Conservation (phyloP, 2,888 invertebrate genomes). For the Aphrophora alni region DNA sequence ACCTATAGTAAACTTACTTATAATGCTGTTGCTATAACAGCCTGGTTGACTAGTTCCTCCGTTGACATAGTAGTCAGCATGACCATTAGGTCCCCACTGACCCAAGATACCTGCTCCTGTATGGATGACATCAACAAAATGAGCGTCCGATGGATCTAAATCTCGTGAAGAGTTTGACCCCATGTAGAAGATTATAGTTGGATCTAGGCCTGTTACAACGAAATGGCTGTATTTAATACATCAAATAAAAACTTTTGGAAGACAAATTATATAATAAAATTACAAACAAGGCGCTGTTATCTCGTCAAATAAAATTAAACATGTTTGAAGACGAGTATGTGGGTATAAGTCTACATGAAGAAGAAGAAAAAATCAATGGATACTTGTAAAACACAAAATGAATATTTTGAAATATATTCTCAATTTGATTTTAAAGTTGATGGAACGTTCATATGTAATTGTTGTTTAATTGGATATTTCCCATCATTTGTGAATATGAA, state of each 20-base stretch:
- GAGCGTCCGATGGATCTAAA: slow-evolving; percentile 79
- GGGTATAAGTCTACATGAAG: too few relatives aligned
- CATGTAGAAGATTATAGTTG: slow-evolving; percentile 86
- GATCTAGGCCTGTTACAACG: slow-evolving; percentile 72
- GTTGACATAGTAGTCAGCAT: slow-evolving; percentile 89
- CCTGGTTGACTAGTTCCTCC: slow-evolving; percentile 89
- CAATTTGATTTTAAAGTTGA: too few relatives aligned
- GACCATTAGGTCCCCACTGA: slow-evolving; percentile 88
- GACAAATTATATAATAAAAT: not conserved
- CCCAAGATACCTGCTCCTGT: slow-evolving; percentile 88
- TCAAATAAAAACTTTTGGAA: not conserved
- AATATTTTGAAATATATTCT: too few relatives aligned
- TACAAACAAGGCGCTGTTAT: not conserved
- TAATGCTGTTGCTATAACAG: slow-evolving; percentile 80
- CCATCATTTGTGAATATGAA: too few relatives aligned
- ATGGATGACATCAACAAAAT: slow-evolving; percentile 83
- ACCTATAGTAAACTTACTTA: too few relatives aligned
- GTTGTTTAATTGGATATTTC: too few relatives aligned
- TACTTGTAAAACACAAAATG: too few relatives aligned
- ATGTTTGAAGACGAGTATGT: too few relatives aligned
- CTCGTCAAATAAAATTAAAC: too few relatives aligned
- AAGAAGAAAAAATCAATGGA: too few relatives aligned
- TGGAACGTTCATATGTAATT: too few relatives aligned
- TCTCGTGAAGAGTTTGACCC: slow-evolving; percentile 81
- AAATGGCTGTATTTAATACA: not conserved